These are phyloP conservation scores for Eulithis testata DNA, from an alignment of 2,888 invertebrate genomes.

Conservation along the genomic window DNA sequence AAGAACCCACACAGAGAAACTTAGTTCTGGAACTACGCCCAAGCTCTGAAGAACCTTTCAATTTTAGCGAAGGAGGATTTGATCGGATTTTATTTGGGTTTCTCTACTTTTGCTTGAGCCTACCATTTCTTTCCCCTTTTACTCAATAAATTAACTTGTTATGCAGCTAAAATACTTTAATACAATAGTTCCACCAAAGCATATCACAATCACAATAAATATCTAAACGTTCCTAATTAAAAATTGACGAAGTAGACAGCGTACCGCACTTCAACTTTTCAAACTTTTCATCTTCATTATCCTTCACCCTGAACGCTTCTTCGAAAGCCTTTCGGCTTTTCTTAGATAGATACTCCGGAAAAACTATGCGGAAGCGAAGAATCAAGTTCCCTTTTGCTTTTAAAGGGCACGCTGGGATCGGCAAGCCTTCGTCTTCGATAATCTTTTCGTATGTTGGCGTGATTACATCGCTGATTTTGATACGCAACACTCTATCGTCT, in stretches of 20 bases:
- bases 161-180: neutral
- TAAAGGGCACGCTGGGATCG: slow-evolving; percentile 84
- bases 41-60: no score
- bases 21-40: no score
- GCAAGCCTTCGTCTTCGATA: slow-evolving; percentile 90
- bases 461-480: slow-evolving; percentile 89
- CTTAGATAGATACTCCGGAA: slow-evolving; percentile 75
- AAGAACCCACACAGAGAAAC: no score
- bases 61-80: no score
- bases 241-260: slow-evolving; percentile 55
- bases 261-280: slow-evolving; percentile 68
- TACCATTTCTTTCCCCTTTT: no score
- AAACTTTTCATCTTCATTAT: slow-evolving; percentile 67
- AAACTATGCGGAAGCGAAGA: slow-evolving; percentile 85
- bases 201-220: neutral
- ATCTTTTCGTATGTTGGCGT: slow-evolving; percentile 88
- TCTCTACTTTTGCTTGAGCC: no score
- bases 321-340: slow-evolving; percentile 72
- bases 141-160: neutral
- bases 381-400: slow-evolving; percentile 88
- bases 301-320: slow-evolving; percentile 66
- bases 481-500: slow-evolving; percentile 87
- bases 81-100: no score
- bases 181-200: neutral
- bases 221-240: slow-evolving; percentile 26